Evolutionary conservation across 2,113 vertebrate genomes (phyloP), one percentile per base, ranked within the genome.

Genomic region (Shinisaurus crocodilurus): DNA sequence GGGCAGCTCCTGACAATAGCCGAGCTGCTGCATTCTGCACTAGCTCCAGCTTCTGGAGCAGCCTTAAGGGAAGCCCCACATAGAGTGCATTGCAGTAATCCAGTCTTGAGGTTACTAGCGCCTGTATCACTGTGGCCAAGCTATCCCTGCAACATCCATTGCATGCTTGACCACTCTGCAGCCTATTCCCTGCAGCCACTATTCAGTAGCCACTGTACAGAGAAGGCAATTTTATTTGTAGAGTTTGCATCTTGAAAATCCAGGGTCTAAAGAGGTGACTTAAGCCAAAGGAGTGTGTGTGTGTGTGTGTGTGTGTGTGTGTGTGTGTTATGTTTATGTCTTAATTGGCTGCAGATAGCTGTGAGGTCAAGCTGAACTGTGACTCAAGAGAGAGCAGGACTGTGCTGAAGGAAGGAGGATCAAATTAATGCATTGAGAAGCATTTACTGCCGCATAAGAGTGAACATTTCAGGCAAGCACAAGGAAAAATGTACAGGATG

Each of bases 361-460:
- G 23, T 54, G 85, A 86, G 50, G 85, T 86, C 85, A 86, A 74
- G 34, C 48, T 57, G 48, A 75, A 75, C 48, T 57, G 69, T 75
- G 69, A 40, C 69, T 86, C 48, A 5, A 75, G 45, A 74, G 45
- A 48, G 43, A 34, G 18, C 65, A 70, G 54, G 79, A 20, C 65
- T 9, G 82, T 9, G 43, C 43, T 34, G 40, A 85, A 85, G 83
- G 57, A 74, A 86, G 45, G 50, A 74, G 48, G 48, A 37, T 57
- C 85, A 74, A 40, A 57, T 86, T 86, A 86, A 86, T 86, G 69
- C 69, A 27, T n/a, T 40, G 48, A 86, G 69, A 86, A 86, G 69
- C 45, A 37, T 74, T 86, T 75, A 40, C 69, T 40, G 48, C 34
- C 69, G 40, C 50, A 75, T 57, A 86, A 86, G n/a, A 54, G 34